Evolutionary conservation across 2,113 vertebrate species (phyloP).

Genomic region (Philantomba maxwellii): DNA sequence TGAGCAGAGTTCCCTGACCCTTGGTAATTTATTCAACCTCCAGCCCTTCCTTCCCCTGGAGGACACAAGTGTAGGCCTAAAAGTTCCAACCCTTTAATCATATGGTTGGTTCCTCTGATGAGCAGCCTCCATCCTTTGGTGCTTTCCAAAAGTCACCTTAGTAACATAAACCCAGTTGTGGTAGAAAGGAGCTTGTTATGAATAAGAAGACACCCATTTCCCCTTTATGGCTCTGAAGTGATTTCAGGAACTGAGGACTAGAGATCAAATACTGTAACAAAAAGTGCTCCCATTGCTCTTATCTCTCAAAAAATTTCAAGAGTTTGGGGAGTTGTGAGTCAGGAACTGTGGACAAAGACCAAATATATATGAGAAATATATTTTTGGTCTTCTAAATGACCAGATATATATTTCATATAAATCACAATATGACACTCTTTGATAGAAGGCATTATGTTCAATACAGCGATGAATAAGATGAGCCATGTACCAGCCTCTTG

Average conservation of each 20-base stretch:
- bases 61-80: neutral
- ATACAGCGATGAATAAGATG: neutral
- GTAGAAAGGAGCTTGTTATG: neutral
- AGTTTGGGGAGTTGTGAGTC: neutral
- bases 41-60: neutral
- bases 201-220: neutral
- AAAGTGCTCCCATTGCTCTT: neutral
- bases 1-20: neutral
- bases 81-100: neutral
- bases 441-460: neutral
- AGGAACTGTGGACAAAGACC: neutral
- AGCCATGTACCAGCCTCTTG: neutral
- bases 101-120: neutral
- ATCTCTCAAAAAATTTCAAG: neutral
- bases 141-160: neutral
- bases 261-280: neutral
- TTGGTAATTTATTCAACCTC: neutral
- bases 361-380: neutral
- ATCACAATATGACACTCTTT: neutral
- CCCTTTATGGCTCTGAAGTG: neutral
- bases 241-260: neutral
- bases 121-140: neutral
- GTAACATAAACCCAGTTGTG: neutral
- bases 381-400: neutral
- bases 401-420: neutral